phyloP scores from a whole-genome alignment of 2,797 vertebrate genomes.

The Propithecus deckenii region DNA sequence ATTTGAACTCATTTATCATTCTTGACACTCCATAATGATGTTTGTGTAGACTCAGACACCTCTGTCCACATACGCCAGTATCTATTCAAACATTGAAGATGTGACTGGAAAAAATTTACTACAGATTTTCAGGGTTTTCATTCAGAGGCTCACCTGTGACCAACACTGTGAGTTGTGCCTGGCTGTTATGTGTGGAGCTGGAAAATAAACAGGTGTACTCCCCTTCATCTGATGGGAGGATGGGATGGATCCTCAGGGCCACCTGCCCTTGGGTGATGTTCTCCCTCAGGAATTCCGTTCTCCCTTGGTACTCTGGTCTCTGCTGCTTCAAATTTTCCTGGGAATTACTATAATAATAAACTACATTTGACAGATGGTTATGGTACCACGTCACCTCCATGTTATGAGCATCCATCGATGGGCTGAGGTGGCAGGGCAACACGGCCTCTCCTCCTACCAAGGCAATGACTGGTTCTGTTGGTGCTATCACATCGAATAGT shows the following conservation, averaged over 20 bases:
- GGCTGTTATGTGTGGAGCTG: not conserved
- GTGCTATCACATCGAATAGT: not conserved
- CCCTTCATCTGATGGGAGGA: not conserved
- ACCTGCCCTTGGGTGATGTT: not conserved
- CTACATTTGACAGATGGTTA: not conserved
- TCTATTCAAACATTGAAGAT: too few relatives aligned
- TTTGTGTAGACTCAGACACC: too few relatives aligned
- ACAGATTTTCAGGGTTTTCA: not conserved
- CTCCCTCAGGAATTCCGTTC: not conserved
- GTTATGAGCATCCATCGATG: not conserved
- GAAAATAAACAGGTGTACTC: conserved; percentile 9
- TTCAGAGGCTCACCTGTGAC: not conserved
- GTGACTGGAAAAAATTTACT: not conserved
- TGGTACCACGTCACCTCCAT: not conserved
- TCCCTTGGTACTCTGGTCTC: not conserved
- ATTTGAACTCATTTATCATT: too few relatives aligned
- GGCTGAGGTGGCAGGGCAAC: not conserved
- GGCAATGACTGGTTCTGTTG: not conserved
- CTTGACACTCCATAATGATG: too few relatives aligned
- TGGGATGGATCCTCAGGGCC: not conserved
- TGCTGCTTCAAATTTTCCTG: not conserved
- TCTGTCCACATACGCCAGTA: too few relatives aligned
- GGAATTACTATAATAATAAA: not conserved
- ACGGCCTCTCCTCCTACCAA: not conserved
- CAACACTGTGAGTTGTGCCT: not conserved